Evolutionary conservation across 2,797 vertebrate species (phyloP).

Genomic region (Pangasius djambal): DNA sequence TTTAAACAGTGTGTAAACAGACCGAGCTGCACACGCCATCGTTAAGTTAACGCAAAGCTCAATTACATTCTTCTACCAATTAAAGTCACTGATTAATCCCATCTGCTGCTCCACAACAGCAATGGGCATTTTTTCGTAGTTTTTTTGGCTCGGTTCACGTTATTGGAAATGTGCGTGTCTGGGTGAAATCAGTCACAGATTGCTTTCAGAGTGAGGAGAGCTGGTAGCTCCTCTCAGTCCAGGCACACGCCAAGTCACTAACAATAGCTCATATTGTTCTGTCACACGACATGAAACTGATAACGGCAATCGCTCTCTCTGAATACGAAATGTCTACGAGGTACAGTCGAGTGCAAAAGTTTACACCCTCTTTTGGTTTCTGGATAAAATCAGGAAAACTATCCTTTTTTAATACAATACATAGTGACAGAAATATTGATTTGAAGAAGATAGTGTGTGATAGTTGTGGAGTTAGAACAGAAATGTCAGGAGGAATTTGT

Average conservation of each 20-base stretch:
- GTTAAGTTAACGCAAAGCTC: constrained; percentile 71
- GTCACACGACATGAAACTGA: not conserved
- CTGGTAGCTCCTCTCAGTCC: constrained; percentile 24
- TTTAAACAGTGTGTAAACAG: constrained; percentile 23
- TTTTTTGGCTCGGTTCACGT: not conserved
- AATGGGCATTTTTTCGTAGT: not conserved
- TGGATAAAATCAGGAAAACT: not conserved
- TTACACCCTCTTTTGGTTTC: not conserved
- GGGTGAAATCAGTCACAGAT: constrained; percentile 36
- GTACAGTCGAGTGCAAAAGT: not conserved
- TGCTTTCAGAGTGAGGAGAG: not conserved
- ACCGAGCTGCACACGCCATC: constrained; percentile 35
- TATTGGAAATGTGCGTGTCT: constrained; percentile 26
- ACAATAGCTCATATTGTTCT: constrained; percentile 12
- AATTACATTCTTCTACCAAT: constrained; percentile 72
- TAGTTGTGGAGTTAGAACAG: not conserved
- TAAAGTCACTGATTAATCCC: constrained; percentile 64
- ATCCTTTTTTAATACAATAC: not conserved
- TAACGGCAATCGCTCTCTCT: not conserved
- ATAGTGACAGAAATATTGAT: not conserved
- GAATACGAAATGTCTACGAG: not conserved
- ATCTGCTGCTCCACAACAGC: constrained; percentile 66
- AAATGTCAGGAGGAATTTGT: not conserved
- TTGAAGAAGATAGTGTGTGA: not conserved
- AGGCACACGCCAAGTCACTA: not conserved